Evolutionary conservation across 2,113 vertebrate species (phyloP), one percentile per base, ranked within the genome.

Genomic region (Macheiramphus alcinus): DNA sequence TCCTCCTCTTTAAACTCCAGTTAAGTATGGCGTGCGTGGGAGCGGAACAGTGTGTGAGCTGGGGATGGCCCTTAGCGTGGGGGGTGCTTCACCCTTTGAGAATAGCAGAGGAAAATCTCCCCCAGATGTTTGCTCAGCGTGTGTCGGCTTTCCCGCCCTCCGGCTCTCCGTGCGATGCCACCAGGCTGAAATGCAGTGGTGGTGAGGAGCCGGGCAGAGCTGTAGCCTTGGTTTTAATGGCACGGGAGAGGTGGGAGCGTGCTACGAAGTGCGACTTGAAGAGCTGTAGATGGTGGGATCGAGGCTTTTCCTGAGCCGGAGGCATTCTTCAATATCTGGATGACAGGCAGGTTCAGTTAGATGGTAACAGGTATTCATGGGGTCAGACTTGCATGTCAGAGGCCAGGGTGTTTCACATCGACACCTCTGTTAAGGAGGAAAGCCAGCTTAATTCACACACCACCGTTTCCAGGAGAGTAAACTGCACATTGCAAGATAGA

Each of bases 81-180:
- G 22, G 14, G 11, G 11, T 10, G 43, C 63, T 42, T n/a, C 56
- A 8, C 10, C 40, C 56, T 14, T 19, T 11, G 19, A 7, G 25
- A 58, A 3, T 1, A 42, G 48, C 13, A 3, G 61, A 31, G 43
- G 50, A 42, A 27, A 5, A n/a, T 20, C 56, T 71, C 53, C 36
- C 29, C 3, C 0, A 5, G 34, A 13, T 0, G 3, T 42, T 36
- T 12, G 21, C 21, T 47, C 0, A 0, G 34, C 0, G 1, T 23
- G 10, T 29, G 43, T 5, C 0, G 0, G 19, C 26, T 63, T 52
- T 43, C 11, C 48, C 48, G 25, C 23, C 42, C 43, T 9, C 43
- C 6, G 3, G 29, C 43, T 8, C 40, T 38, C 16, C 0, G 0
- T 18, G 34, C 8, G 2, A 2, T 29, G 2, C 18, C 52, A 13